phyloP scores from a whole-genome alignment of 1,140 invertebrate genomes.

The Penaeus indicus region DNA sequence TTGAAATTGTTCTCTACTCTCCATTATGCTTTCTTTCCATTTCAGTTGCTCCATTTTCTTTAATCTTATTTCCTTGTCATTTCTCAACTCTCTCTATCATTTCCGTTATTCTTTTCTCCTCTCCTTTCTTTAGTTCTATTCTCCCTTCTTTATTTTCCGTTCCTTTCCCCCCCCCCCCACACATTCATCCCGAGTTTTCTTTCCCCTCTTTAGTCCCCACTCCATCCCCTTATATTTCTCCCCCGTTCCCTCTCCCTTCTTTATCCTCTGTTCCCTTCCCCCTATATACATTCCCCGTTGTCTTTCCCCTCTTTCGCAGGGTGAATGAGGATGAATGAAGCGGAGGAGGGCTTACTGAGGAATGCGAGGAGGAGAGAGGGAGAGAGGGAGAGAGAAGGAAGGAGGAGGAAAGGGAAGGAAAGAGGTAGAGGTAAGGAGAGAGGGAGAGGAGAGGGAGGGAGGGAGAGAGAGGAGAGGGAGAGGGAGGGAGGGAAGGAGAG shows the following conservation, averaged over 20 bases:
- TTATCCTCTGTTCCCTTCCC: not conserved
- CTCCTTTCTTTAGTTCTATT: not conserved
- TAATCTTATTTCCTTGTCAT: not conserved
- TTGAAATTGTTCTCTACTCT: too few relatives aligned
- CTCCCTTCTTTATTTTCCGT: too few relatives aligned
- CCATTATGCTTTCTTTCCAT: too few relatives aligned
- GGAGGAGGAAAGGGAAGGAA: conserved; percentile 14
- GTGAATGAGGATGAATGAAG: conserved; percentile 18
- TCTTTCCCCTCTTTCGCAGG: not conserved
- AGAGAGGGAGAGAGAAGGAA: not conserved
- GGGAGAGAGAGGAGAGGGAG: too few relatives aligned
- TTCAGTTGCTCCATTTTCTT: not conserved
- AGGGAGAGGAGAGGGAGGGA: not conserved
- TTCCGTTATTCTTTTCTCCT: not conserved
- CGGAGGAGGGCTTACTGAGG: not conserved
- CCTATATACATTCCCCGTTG: not conserved
- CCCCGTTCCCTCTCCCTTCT: not conserved
- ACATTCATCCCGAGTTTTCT: not conserved
- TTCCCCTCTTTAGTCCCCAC: not conserved
- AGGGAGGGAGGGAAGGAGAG: not conserved
- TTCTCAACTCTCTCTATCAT: not conserved
- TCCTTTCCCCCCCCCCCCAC: too few relatives aligned
- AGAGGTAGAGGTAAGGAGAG: not conserved
- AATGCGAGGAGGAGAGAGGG: not conserved
- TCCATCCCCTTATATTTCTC: not conserved